phyloP scores from a whole-genome alignment of 2,797 vertebrate species.

The Sylvia borin region DNA sequence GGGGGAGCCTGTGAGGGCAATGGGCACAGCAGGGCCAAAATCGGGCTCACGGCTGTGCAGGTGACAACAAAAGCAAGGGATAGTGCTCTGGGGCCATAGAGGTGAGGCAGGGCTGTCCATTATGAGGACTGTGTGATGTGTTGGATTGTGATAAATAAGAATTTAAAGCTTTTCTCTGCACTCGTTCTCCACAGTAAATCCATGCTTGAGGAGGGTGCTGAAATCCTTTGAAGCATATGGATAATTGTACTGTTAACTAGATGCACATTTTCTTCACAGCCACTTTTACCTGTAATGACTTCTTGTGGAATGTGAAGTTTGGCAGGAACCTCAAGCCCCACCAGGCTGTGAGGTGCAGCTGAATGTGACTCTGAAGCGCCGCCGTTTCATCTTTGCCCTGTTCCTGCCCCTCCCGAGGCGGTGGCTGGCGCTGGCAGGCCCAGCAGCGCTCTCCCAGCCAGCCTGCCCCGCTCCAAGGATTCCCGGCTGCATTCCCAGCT shows the following conservation, averaged over 20 bases:
- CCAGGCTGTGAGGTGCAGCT: background rate
- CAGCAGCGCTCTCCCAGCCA: background rate
- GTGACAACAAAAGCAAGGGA: background rate
- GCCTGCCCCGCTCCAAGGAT: background rate
- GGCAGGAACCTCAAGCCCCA: background rate
- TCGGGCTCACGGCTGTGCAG: background rate
- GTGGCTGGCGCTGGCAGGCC: background rate
- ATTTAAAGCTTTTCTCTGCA: background rate
- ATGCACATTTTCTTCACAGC: background rate
- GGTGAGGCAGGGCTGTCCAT: background rate
- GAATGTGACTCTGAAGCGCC: rapidly evolving
- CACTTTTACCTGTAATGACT: background rate
- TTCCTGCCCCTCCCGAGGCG: background rate
- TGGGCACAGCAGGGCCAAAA: background rate
- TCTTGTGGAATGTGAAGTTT: rapidly evolving
- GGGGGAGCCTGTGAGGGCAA: background rate
- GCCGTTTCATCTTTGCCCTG: rapidly evolving
- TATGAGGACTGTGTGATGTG: background rate
- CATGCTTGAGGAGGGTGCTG: background rate
- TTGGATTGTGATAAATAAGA: background rate
- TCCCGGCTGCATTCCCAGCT: background rate
- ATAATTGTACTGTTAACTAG: background rate
- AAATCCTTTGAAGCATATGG: background rate
- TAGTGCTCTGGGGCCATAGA: background rate
- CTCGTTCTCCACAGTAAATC: background rate